Base-by-base conservation (phyloP, 2,888 invertebrate species). In the Scrobipalpa costella region DNA sequence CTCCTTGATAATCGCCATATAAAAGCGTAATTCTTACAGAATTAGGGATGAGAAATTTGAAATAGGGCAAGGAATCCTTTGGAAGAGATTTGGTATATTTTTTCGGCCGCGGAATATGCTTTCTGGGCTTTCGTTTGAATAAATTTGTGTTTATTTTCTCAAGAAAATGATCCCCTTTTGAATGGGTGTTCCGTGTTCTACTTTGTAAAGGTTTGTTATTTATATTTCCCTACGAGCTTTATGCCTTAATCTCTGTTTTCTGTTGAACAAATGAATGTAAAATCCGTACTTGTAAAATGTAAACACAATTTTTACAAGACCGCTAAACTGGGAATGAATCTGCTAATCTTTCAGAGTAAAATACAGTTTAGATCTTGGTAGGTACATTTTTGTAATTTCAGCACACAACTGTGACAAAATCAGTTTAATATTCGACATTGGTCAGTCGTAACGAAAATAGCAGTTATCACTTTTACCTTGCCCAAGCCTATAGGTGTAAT, bases 1-100 rank as follows among this genome's bases (percentile, higher is more conserved):
- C 36, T 62, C 58, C 59, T 50, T 58, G 15, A 62, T 62, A 64
- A 62, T 62, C 62, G 62, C 38, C 11, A 13, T n/a, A 50, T 49
- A 57, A 57, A 50, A 59, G 40, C 38, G 27, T 44, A 21, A 59
- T 38, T 59, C 44, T 55, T 27, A 8, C 13, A 40, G 27, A 40
- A 44, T 59, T 44, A 33, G 44, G 59, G 59, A 57, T 38, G 36
- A 15, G 27, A 59, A 21, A 3, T 15, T 27, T n/a, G 44, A 21
- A 44, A 44, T 44, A 44, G n/a, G 27, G 44, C 15, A 7, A 38
- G 13, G 50, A 19, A 52, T 27, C 13, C 34, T n/a, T 17, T 15
- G 55, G 34, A 34, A 27, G 55, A 33, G 34, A 33, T 34, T 55
- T 55, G 55, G 21, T 44, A n/a, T 15, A 15, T 44, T 55, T 55